Evolutionary conservation across 2,888 invertebrate species (phyloP), one percentile per base, ranked within the genome.

Genomic region (Trachelus troglodyta): DNA sequence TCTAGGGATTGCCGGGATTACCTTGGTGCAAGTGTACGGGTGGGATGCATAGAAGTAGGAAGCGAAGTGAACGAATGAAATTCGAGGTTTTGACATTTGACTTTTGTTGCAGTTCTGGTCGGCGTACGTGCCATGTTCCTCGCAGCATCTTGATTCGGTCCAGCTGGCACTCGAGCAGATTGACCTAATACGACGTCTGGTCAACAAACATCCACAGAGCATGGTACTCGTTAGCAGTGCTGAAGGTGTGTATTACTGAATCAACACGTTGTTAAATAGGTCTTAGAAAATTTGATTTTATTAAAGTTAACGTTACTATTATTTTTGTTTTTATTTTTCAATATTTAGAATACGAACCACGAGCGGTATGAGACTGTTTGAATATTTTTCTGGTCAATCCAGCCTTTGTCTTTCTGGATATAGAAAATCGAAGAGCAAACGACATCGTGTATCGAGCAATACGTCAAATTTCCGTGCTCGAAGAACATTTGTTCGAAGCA

Each of bases 91-190:
- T 71, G 12, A 30, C 23, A 69, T 76, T 76, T 80, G 76, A 9
- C 35, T 82, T 79, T 35, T 80, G 81, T 90, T 89, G 15, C 91
- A 94, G 94, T 94, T 94, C 83, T 94, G 94, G 94, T 93, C 93
- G n/a, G 93, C 93, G 31, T 94, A 93, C 87, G 93, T 93, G 35
- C 91, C 91, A 1, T 94, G 94, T 83, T 90, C 91, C 69, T 91
- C 93, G 23, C 93, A 94, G 87, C 92, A 92, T 85, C 92, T 93
- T 84, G 93, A 94, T 86, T 93, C 94, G 12, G 93, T 94, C 34
- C 92, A 93, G 83, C 90, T 93, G 81, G 93, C 93, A 4, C 89
- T 94, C 79, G 94, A 94, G 83, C 94, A 94, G 87, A 92, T 94
- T 80, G 94, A 94, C 88, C 92, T 93, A 81, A 94, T 94, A 87